Evolutionary conservation across 1,140 invertebrate genomes (phyloP), one percentile per base, ranked within the genome.

Genomic region (Phortica variegata): DNA sequence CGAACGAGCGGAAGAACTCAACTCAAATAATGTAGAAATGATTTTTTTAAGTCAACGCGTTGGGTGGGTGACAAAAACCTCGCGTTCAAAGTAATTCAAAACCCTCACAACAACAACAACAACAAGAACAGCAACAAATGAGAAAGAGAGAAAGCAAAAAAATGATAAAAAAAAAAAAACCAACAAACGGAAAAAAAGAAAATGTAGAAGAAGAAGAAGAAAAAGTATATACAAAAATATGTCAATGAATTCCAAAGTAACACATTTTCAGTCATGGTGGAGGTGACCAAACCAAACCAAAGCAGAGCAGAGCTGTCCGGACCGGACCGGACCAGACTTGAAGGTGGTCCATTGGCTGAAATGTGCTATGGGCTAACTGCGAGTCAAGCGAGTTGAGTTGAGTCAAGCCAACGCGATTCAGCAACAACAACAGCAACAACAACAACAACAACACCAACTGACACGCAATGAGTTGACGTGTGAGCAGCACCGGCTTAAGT

Each of bases 241-340:
- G 63, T 68, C 63, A 63, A 66, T 66, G 63, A 60, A 62, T 68
- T 68, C 60, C 56, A 66, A 66, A 54, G 68, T n/a, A n/a, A n/a
- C n/a, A n/a, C n/a, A n/a, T n/a, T n/a, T n/a, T n/a, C n/a, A n/a
- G n/a, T n/a, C n/a, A n/a, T n/a, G n/a, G n/a, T n/a, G n/a, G n/a
- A n/a, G n/a, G n/a, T n/a, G n/a, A n/a, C n/a, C n/a, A n/a, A n/a
- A n/a, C n/a, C n/a, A n/a, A n/a, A n/a, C n/a, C n/a, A n/a, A n/a
- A n/a, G n/a, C n/a, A n/a, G n/a, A n/a, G n/a, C n/a, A n/a, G n/a
- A n/a, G n/a, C n/a, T n/a, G n/a, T n/a, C n/a, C n/a, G n/a, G n/a
- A n/a, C n/a, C n/a, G n/a, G n/a, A n/a, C n/a, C n/a, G n/a, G n/a
- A n/a, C n/a, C n/a, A n/a, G n/a, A n/a, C n/a, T n/a, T n/a, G n/a